Evolutionary conservation across 2,888 invertebrate species (phyloP), one percentile per base, ranked within the genome.

Genomic region (Amblyjoppa fuscipennis): DNA sequence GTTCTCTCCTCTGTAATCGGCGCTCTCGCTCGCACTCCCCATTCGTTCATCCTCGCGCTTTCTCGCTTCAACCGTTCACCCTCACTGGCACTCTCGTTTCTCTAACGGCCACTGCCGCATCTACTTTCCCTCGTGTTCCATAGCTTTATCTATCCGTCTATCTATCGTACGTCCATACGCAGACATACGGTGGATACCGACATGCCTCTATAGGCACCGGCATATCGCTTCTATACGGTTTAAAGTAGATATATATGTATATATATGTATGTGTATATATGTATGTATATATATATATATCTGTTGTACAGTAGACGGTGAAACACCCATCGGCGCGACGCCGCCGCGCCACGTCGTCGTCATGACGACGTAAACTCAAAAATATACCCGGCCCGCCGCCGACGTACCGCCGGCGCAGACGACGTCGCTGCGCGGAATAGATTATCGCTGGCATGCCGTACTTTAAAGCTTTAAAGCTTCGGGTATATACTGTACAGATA

Each of bases 331-430:
- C 34, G 66, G 41, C 64, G 59, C 49, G 28, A 34, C 74, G 25
- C 73, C 61, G 34, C 25, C 76, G 75, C 66, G 71, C 61, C 79
- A 75, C 70, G 83, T 51, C 88, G 91, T 93, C 84, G 91, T 85
- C 91, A 91, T 93, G 91, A 88, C 91, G 87, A 93, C 92, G 88
- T 87, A 83, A 89, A 90, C 87, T 91, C 90, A 91, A 93, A 93
- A 92, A 91, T 92, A 92, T 87, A 92, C 89, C 80, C 79, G 74
- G 64, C 34, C 64, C 74, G 66, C 61, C 59, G 71, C 20, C 75
- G 41, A 70, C 76, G 56, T 59, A 71, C 70, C 87, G 79, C 41
- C 71, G 78, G 79, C 75, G 79, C 64, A 59, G 78, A 38, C 31
- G 59, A 79, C 79, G 79, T 41, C 64, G 85, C 74, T 64, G 80